Evolutionary conservation across 2,113 vertebrate species (phyloP), one percentile per base, ranked within the genome.

Genomic region (Rhinoderma darwinii): DNA sequence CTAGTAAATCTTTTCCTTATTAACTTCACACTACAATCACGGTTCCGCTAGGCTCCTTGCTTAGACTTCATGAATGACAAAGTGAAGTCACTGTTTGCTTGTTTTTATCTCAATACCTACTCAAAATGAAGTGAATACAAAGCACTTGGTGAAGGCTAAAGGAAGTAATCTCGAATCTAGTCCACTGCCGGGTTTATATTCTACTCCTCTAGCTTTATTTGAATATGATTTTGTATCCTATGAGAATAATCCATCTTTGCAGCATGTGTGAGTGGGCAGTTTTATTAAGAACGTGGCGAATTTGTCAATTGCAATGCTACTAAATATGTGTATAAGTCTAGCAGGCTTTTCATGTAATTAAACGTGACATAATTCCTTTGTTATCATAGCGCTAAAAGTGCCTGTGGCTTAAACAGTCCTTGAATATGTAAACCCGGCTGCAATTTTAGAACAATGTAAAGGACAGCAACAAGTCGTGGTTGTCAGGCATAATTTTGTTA

Each of bases 331-430:
- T 35, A n/a, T 72, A 56, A 54, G 37, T 59, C 4, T 74, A 27
- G 47, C 14, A 32, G 18, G 20, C 30, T 18, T 44, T 74, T 84
- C 44, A 56, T 75, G 39, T 59, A 84, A 84, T 76, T 75, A 84
- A 75, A 75, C 76, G 51, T 84, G 72, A 84, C 83, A 84, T 84
- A 59, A 76, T 41, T 75, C 51, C 54, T 30, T 84, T 75, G 72
- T 76, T 74, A 84, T 75, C 72, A 76, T 41, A 59, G 83, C n/a
- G 18, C 44, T 32, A 72, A 83, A 73, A 59, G n/a, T 63, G 83
- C 83, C 72, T 44, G 72, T 84, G 54, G 83, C 83, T 75, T 59
- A 61, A 73, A 76, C 83, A 84, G 83, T 75, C 83, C 83, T 84
- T 84, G 83, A 54, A 74, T 75, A 76, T 84, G 35, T 54, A 56